These are phyloP conservation scores for Eulithis testata DNA, from an alignment of 2,888 invertebrate genomes.

Conservation along the genomic window DNA sequence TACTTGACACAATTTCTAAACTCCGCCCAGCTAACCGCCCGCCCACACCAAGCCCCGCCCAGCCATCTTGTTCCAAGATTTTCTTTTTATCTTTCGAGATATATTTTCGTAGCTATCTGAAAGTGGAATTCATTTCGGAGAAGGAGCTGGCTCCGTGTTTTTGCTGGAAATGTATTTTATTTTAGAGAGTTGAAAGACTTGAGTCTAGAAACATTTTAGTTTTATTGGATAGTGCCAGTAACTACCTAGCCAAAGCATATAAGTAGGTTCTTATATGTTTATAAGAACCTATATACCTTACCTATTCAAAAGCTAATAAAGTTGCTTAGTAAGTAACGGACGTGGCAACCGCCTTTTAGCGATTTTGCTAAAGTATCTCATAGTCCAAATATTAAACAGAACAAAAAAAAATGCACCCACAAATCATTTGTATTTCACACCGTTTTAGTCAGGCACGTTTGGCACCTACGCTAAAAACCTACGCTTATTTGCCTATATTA, in stretches of 20 bases:
- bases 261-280: too few species aligned
- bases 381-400: too few species aligned
- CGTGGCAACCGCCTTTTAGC: too few species aligned
- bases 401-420: too few species aligned
- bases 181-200: constrained; percentile 8
- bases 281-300: too few species aligned
- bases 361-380: too few species aligned
- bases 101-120: constrained; percentile 55
- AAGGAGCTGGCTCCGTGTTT: constrained; percentile 28
- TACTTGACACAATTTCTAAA: constrained; percentile 67
- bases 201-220: neutral
- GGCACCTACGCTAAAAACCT: too few species aligned
- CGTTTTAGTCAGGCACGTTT: too few species aligned
- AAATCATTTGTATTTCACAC: too few species aligned
- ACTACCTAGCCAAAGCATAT: neutral
- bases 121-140: constrained; percentile 45
- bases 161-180: constrained; percentile 28
- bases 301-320: too few species aligned
- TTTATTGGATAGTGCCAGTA: neutral
- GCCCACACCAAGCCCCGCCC: constrained; percentile 56
- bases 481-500: too few species aligned
- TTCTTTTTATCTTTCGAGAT: constrained; percentile 49
- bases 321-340: too few species aligned
- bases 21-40: constrained; percentile 60
- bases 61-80: constrained; percentile 42